Evolutionary conservation across 2,888 invertebrate genomes (phyloP).

Genomic region (Lutraria lutraria): DNA sequence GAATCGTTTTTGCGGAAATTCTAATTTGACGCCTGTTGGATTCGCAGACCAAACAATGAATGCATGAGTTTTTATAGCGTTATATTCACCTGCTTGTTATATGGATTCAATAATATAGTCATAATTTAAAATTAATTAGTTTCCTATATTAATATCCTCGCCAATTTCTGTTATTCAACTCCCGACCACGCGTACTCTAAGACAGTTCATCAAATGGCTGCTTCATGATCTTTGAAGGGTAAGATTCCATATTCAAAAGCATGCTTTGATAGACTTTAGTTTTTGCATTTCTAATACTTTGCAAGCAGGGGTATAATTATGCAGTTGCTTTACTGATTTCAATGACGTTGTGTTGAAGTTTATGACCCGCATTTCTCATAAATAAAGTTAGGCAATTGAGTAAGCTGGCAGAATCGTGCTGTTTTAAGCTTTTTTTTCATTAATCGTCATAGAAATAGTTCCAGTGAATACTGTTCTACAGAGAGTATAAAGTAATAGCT

Average conservation of each 20-base stretch:
- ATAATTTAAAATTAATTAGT: constrained; percentile 17
- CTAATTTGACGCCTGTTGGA: neutral
- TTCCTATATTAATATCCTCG: neutral
- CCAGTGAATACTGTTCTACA: neutral
- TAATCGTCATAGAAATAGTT: neutral
- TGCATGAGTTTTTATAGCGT: neutral
- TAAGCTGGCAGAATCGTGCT: neutral
- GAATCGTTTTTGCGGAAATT: neutral
- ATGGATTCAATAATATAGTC: constrained; percentile 18
- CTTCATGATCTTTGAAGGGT: constrained; percentile 9
- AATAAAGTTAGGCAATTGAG: neutral
- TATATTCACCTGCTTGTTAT: neutral
- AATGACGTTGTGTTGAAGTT: neutral
- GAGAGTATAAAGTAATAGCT: neutral
- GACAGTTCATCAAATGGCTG: neutral
- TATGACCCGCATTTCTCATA: neutral
- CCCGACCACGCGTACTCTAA: neutral
- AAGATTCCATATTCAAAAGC: neutral
- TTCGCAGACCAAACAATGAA: neutral
- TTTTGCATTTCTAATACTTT: neutral
- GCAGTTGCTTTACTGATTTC: neutral
- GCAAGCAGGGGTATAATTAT: neutral
- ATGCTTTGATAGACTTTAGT: neutral
- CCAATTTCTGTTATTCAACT: neutral
- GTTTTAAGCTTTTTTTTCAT: neutral